phyloP scores from a whole-genome alignment of 2,113 vertebrate genomes.

The Dromiciops gliroides region DNA sequence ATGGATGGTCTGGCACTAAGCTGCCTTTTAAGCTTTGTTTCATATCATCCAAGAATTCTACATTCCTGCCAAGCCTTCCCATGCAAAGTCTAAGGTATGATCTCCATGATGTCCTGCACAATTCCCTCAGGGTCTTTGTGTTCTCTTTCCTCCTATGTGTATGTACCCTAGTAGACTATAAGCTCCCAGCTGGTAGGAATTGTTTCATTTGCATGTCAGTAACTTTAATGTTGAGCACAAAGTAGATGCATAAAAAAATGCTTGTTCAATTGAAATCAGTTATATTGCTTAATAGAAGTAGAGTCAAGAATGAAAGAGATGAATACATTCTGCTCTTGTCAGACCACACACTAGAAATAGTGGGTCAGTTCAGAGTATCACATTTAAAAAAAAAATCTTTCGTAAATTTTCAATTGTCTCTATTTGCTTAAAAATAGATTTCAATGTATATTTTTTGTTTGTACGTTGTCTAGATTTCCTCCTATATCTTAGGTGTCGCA shows the following conservation, averaged over 20 bases:
- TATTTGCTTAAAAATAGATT: neutral
- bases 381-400: neutral
- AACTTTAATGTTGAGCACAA: neutral
- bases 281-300: too few relatives aligned
- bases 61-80: neutral
- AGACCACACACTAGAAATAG: neutral
- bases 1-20: too few relatives aligned
- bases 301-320: neutral
- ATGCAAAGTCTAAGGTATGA: neutral
- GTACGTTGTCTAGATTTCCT: neutral
- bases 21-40: too few relatives aligned
- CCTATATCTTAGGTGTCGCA: neutral
- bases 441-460: neutral
- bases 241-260: neutral
- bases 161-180: neutral
- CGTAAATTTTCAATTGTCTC: neutral
- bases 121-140: neutral
- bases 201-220: neutral
- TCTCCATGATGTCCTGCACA: neutral
- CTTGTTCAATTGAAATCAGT: neutral
- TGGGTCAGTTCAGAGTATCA: neutral
- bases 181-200: neutral
- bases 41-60: neutral
- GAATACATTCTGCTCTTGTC: neutral
- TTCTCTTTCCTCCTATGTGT: neutral